Base-by-base conservation (phyloP, 1,140 invertebrate species). In the Zaprionus tsacasi region DNA sequence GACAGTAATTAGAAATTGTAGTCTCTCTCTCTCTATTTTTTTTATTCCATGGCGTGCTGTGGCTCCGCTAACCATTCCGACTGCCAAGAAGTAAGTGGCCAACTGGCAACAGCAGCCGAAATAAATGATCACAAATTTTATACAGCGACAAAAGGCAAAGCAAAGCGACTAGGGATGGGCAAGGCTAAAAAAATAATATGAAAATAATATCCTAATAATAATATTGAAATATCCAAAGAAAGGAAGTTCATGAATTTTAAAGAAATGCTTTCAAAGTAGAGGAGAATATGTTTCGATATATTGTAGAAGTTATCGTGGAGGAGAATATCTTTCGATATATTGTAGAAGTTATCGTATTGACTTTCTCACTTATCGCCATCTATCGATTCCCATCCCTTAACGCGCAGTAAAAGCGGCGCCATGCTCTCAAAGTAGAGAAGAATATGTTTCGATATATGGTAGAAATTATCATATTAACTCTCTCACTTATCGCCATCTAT, bases 1-100 rank as follows among this genome's bases (percentile, higher is more conserved):
- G 83, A 88, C 83, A 82, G 80, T 87, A 88, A 82, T 87, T 87
- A 87, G 83, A 87, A 87, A 82, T 82, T 87, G 83, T 73, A 56
- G 79, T 68, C 30, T 77, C 56, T 65, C 69, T 83, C 21, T 21
- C 21, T 21, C 21, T 21, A 21, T 21, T 21, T 21, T 21, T 21
- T 21, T 77, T 71, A 40, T 27, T 52, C 1, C 12, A n/a, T 27
- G 68, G 72, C 48, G 60, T 27, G 52, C 55, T 76, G 72, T 61
- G 40, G 54, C 50, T 75, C 71, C 21, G 21, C 21, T 59, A 72
- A 55, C 43, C 58, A 64, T 33, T 54, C 58, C 40, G 58, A 17
- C 63, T 87, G 82, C 79, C 82, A 87, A 87, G 66, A 87, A 82
- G 70, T 69, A 58, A 79, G 78, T 70, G 71, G 79, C 76, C 80